Conservation (phyloP, 1,140 invertebrate species). For the Gryllus bimaculatus region DNA sequence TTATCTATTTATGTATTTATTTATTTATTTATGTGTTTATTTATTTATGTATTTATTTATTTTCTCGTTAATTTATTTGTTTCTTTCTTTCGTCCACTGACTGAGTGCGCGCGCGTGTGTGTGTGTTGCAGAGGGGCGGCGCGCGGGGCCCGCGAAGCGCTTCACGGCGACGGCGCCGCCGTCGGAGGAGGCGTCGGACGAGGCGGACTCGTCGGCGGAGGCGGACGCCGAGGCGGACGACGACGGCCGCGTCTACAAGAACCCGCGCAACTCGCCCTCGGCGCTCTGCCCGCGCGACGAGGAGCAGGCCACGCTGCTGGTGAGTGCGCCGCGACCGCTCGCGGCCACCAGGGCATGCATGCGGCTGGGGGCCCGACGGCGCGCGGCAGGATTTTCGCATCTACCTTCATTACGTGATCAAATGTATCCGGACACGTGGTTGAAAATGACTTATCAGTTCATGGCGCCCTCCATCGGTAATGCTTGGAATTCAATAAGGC, state of each 20-base stretch:
- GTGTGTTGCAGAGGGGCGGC: conserved; percentile 12
- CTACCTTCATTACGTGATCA: too few species aligned
- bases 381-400: too few species aligned
- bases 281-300: conserved; percentile 73
- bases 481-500: too few species aligned
- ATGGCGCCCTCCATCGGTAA: too few species aligned
- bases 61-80: too few species aligned
- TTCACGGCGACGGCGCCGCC: background rate
- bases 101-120: background rate
- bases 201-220: background rate
- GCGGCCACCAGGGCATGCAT: too few species aligned
- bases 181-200: background rate
- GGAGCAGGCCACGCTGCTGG: conserved; percentile 46
- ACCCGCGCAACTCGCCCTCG: conserved; percentile 78
- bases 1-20: too few species aligned
- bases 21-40: too few species aligned
- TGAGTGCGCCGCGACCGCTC: conserved; percentile 23
- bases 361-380: too few species aligned
- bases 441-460: too few species aligned
- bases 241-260: conserved; percentile 73
- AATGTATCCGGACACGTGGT: too few species aligned
- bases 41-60: too few species aligned
- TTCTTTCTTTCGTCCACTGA: background rate
- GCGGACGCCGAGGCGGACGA: conserved; percentile 48
- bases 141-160: conserved; percentile 1